Percentiles rank a stretch among this genome's conserved stretches.
Conservation (phyloP, 92 coral and sea anemone genomes). For the Siderastrea siderea region DNA sequence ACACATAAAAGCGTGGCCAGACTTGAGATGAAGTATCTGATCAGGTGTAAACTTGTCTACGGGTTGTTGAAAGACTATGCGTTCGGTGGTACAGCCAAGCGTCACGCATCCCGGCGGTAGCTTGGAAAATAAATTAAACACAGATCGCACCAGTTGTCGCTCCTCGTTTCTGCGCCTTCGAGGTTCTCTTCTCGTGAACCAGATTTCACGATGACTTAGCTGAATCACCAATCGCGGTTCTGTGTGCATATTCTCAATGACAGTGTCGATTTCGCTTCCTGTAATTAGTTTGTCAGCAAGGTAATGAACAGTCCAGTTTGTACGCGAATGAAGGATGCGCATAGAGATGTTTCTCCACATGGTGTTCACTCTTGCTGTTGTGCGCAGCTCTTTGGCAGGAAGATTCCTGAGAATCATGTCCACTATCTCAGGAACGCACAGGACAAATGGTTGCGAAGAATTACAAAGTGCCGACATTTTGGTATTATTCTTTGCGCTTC, state of each 20-base stretch:
- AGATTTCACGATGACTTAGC: slow-evolving; percentile 90
- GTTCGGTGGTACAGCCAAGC: slow-evolving; percentile 95
- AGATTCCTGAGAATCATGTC: slow-evolving; percentile 82
- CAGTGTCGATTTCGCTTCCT: slow-evolving; percentile 69
- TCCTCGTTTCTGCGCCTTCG: slow-evolving; percentile 81
- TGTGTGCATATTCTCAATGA: slow-evolving; percentile 68
- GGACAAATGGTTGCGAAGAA: slow-evolving; percentile 59
- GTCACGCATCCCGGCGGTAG: slow-evolving; percentile 82
- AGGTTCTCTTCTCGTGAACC: slow-evolving; percentile 87
- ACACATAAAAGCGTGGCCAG: slow-evolving; percentile 86
- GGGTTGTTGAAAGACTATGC: slow-evolving; percentile 82
- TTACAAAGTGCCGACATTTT: slow-evolving; percentile 15
- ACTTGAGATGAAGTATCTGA: slow-evolving; percentile 78
- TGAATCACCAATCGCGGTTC: slow-evolving; percentile 80
- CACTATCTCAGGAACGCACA: slow-evolving; percentile 88
- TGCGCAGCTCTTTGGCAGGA: slow-evolving; percentile 86
- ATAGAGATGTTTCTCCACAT: slow-evolving; percentile 86
- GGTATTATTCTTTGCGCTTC: slow-evolving; percentile 5
- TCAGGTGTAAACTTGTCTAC: slow-evolving; percentile 23
- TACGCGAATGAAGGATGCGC: slow-evolving; percentile 84
- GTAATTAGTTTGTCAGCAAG: slow-evolving; percentile 78
- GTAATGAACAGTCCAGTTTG: slow-evolving; percentile 69
- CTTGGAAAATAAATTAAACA: slow-evolving; percentile 68
- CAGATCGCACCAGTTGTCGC: slow-evolving; percentile 85
- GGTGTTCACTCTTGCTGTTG: slow-evolving; percentile 89